These are phyloP conservation scores for Sebastes baramenuke DNA, from an alignment of 2,797 vertebrate species.

Conservation along the genomic window DNA sequence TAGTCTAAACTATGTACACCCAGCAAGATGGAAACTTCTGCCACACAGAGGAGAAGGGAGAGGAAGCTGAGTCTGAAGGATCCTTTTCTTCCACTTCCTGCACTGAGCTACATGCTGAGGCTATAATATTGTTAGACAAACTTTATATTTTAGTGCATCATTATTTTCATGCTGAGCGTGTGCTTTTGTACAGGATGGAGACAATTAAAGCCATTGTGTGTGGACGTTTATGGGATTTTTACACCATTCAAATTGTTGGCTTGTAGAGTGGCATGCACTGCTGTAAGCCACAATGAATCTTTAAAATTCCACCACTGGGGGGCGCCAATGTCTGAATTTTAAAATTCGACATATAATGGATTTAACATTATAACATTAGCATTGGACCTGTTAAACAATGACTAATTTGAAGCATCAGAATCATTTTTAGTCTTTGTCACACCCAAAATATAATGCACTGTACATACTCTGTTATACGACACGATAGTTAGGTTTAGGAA, in stretches of 20 bases:
- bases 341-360: not conserved
- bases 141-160: constrained; percentile 38
- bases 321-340: not conserved
- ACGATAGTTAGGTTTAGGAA: too few species aligned
- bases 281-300: not conserved
- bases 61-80: constrained; percentile 4
- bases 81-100: constrained; percentile 37
- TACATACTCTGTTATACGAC: not conserved
- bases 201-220: constrained; percentile 8
- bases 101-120: constrained; percentile 36
- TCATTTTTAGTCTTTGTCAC: not conserved
- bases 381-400: not conserved
- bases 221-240: constrained; percentile 10
- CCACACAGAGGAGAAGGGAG: constrained; percentile 13
- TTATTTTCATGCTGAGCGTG: constrained; percentile 37
- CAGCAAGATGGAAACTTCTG: constrained; percentile 46
- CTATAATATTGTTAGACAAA: constrained; percentile 25
- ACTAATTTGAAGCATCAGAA: not conserved
- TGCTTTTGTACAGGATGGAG: constrained; percentile 1
- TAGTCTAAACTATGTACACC: constrained; percentile 51
- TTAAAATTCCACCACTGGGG: not conserved
- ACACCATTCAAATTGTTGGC: not conserved
- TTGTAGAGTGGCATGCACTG: not conserved
- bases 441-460: too few species aligned
- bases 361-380: not conserved